These are phyloP conservation scores for Dyspetes luteomarginatus DNA, from an alignment of 2,888 invertebrate species.

Conservation along the genomic window DNA sequence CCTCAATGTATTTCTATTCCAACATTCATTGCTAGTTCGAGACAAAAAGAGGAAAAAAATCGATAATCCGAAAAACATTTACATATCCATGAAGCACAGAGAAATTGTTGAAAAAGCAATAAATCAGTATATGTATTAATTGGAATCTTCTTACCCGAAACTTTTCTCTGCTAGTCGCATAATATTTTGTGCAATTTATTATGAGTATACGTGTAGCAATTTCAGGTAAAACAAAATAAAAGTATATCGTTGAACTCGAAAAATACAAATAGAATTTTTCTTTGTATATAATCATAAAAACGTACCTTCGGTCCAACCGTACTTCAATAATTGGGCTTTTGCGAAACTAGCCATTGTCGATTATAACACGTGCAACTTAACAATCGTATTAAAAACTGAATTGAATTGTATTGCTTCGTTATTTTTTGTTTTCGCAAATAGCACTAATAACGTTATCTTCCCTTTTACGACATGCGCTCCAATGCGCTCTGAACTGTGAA, in stretches of 20 bases:
- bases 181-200: background rate
- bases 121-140: background rate
- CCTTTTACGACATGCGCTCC: no score
- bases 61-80: no score
- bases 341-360: conserved; percentile 86
- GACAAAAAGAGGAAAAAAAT: no score
- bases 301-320: conserved; percentile 90
- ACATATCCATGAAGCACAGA: no score
- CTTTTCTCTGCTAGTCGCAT: background rate
- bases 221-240: background rate
- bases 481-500: no score
- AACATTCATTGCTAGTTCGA: no score
- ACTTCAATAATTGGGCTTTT: conserved; percentile 88
- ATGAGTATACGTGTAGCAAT: background rate
- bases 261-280: background rate
- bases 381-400: background rate
- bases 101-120: background rate
- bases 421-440: no score
- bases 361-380: background rate
- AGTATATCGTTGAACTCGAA: background rate
- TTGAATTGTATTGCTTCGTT: background rate
- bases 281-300: conserved; percentile 7
- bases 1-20: no score
- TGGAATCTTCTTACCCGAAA: background rate
- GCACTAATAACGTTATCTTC: no score